Evolutionary conservation across 2,797 vertebrate genomes (phyloP), one percentile per base, ranked within the genome.

Genomic region (Xiphorhynchus erythropygius): DNA sequence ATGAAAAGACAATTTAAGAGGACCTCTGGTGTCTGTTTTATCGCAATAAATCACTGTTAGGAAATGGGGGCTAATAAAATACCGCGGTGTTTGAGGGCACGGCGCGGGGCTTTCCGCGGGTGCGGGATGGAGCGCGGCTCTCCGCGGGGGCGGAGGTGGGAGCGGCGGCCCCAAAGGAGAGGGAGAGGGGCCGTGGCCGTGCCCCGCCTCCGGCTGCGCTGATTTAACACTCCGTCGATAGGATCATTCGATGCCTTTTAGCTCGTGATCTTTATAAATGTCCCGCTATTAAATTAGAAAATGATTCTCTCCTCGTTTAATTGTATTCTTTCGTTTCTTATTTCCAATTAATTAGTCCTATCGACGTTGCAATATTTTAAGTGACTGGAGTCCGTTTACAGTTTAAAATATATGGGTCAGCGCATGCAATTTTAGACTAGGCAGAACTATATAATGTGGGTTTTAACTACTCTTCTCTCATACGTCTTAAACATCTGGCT

Each of bases 1-100:
- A 99, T 99, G 98, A 99, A 99, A 99, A 99, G 98, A 98, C 98
- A 98, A 98, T 99, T 99, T 99, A 97, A 98, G 98, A 96, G 98
- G 98, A 98, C 98, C 98, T 88, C 87, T 76, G 91, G 97, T 98
- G 98, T 99, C 98, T 99, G 98, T 98, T 98, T 98, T 98, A 98
- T 98, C 97, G 98, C 98, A 97, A 99, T 98, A 99, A 99, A 99
- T 99, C 98, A 98, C 89, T 84, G 95, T 95, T 97, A 97, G 98
- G 97, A 98, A 98, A 98, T 97, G 95, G 96, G 95, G 94, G 69
- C 97, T 97, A 97, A 97, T 98, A 97, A 98, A 98, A 94, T 49
- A 94, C 57, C 96, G 53, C 95, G 96, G 79, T 96, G 67, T 96
- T 95, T 70, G 96, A 97, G 96, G 94, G 94, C 96, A 95, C 87